Evolutionary conservation across 1,140 invertebrate genomes (phyloP).

Genomic region (Zaprionus camerounensis): DNA sequence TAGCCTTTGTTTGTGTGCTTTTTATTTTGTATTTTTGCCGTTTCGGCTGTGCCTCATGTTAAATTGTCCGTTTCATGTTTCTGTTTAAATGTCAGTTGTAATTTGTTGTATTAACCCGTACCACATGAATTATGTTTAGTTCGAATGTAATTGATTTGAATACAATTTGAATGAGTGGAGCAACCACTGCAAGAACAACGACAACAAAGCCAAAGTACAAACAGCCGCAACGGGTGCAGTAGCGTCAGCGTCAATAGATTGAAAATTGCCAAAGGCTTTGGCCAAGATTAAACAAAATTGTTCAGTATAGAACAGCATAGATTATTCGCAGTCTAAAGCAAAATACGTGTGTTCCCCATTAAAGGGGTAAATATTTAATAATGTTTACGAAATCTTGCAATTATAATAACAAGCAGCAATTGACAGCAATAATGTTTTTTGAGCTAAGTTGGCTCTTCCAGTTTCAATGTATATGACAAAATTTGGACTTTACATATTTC

Average conservation of each 20-base stretch:
- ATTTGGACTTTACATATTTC: background rate
- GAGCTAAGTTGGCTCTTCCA: background rate
- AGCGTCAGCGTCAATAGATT: slow-evolving; percentile 63
- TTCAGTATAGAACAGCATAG: slow-evolving; percentile 32
- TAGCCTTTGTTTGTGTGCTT: slow-evolving; percentile 53
- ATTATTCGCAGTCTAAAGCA: slow-evolving; percentile 28
- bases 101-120: slow-evolving; percentile 82
- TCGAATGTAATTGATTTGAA: slow-evolving; percentile 83
- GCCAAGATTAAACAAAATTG: slow-evolving; percentile 74
- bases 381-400: background rate
- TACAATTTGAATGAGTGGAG: slow-evolving; percentile 78
- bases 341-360: background rate
- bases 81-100: slow-evolving; percentile 82
- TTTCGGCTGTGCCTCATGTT: slow-evolving; percentile 66
- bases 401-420: background rate
- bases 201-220: slow-evolving; percentile 59
- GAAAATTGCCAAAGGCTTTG: slow-evolving; percentile 74
- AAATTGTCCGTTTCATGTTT: slow-evolving; percentile 82
- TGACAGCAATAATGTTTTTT: background rate
- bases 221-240: slow-evolving; percentile 65
- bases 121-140: slow-evolving; percentile 82
- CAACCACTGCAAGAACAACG: slow-evolving; percentile 53
- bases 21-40: slow-evolving; percentile 36
- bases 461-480: background rate
- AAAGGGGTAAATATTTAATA: background rate